These are phyloP conservation scores for Phortica okadai DNA, from an alignment of 2,888 invertebrate genomes.

Conservation along the genomic window DNA sequence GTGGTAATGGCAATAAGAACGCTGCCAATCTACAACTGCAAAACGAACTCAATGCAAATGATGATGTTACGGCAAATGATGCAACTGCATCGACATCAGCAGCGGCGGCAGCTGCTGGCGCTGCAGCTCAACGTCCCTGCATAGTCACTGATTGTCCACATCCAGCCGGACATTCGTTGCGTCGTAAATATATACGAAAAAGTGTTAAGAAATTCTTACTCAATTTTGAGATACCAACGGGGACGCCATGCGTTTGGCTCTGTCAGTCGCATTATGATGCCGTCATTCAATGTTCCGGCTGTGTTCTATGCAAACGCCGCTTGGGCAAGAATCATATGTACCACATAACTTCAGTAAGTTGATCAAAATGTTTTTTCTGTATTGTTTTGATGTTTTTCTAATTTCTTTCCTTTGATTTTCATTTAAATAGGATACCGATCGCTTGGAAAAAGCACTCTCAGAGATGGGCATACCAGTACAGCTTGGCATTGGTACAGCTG, in stretches of 20 bases:
- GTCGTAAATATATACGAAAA: slow-evolving; percentile 85
- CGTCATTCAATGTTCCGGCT: slow-evolving; percentile 85
- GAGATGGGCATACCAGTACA: slow-evolving; percentile 83
- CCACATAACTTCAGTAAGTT: slow-evolving; percentile 80
- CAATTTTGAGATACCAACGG: slow-evolving; percentile 82
- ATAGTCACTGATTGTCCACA: slow-evolving; percentile 82
- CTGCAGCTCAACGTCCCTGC: slow-evolving; percentile 75
- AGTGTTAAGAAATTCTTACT: slow-evolving; percentile 82
- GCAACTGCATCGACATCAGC: slow-evolving; percentile 18
- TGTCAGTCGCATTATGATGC: slow-evolving; percentile 84
- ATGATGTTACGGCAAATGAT: slow-evolving; percentile 48
- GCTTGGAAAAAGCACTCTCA: slow-evolving; percentile 79
- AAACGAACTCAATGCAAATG: slow-evolving; percentile 12
- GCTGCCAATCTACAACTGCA: neutral
- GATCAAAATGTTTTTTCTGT: neutral
- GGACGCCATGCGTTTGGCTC: slow-evolving; percentile 79
- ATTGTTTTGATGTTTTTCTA: neutral
- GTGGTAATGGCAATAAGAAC: neutral
- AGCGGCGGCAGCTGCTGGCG: slow-evolving; percentile 32
- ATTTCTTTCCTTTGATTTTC: neutral
- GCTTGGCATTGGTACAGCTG: slow-evolving; percentile 82
- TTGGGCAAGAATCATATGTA: slow-evolving; percentile 87
- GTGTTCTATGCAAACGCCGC: slow-evolving; percentile 86
- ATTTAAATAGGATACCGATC: slow-evolving; percentile 77
- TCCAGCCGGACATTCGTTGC: slow-evolving; percentile 81